These are phyloP conservation scores for Periplaneta americana DNA, from an alignment of 1,140 invertebrate genomes.

Conservation along the genomic window DNA sequence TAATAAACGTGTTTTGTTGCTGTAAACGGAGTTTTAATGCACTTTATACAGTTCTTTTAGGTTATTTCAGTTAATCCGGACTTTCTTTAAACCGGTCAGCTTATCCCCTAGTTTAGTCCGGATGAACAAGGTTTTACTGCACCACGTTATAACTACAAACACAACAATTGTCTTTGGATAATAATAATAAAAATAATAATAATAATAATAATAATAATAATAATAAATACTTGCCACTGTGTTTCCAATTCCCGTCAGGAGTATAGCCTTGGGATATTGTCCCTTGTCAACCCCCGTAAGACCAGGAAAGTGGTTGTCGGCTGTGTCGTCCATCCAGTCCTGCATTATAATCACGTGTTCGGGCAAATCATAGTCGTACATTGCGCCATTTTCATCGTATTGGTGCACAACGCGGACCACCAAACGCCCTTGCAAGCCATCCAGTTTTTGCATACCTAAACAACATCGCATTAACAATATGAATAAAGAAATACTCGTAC, in stretches of 20 bases:
- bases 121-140: no score
- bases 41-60: no score
- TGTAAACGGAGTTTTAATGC: no score
- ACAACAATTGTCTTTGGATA: no score
- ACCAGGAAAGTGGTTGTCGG: constrained; percentile 36
- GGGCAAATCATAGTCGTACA: constrained; percentile 40
- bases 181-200: no score
- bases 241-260: constrained; percentile 53
- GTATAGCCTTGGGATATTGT: constrained; percentile 39
- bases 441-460: constrained; percentile 38
- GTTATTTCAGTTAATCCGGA: no score
- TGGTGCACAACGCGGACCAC: constrained; percentile 34
- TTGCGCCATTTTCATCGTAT: constrained; percentile 27
- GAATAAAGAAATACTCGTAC: background rate
- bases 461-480: background rate
- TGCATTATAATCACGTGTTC: constrained; percentile 39
- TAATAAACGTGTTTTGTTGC: no score
- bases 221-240: no score
- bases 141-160: no score
- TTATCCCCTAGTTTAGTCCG: no score
- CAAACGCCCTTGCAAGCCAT: constrained; percentile 41
- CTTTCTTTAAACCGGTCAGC: no score
- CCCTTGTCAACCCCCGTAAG: constrained; percentile 9
- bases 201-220: no score
- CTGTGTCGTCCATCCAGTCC: constrained; percentile 39